Percentiles rank a stretch among this genome's conserved stretches.
phyloP scores from a whole-genome alignment of 30 jellyfish, hydroid and myxozoan genomes.

The Aurelia sp. region DNA sequence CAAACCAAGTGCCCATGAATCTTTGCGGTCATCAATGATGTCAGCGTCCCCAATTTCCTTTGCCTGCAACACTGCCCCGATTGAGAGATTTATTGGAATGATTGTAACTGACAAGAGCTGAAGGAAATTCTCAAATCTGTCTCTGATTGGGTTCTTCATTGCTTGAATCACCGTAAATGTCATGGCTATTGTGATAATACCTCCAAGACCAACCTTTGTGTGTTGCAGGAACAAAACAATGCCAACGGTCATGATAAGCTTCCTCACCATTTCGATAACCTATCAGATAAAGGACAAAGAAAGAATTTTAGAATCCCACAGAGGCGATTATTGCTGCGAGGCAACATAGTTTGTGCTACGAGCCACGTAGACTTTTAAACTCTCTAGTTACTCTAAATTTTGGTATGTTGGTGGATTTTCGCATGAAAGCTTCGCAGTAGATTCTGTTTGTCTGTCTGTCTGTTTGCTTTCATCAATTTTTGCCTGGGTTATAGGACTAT shows the following conservation, averaged over 20 bases:
- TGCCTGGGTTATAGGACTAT: too few species aligned
- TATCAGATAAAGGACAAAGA: not conserved
- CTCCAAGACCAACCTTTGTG: conserved; percentile 17
- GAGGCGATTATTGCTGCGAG: too few species aligned
- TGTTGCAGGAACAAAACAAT: conserved; percentile 24
- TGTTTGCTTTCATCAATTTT: too few species aligned
- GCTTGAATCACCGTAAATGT: conserved; percentile 51
- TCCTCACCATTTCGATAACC: conserved; percentile 48
- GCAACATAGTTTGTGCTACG: too few species aligned
- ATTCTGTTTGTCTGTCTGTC: too few species aligned
- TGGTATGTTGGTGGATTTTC: too few species aligned
- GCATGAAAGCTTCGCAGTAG: too few species aligned
- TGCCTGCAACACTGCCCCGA: conserved; percentile 41
- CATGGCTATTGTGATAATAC: conserved; percentile 13
- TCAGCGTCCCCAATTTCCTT: not conserved
- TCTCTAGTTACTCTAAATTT: too few species aligned
- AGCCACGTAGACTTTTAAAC: too few species aligned
- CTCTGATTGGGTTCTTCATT: conserved; percentile 26
- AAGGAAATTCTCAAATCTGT: conserved; percentile 37
- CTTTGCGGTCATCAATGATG: not conserved
- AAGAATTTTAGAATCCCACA: too few species aligned
- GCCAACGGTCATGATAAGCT: conserved; percentile 63
- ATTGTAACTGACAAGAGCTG: conserved; percentile 47
- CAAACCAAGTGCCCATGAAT: conserved; percentile 20
- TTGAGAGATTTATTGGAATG: conserved; percentile 38